Base-by-base conservation (phyloP, 2,888 invertebrate species). In the Macaria liturata region DNA sequence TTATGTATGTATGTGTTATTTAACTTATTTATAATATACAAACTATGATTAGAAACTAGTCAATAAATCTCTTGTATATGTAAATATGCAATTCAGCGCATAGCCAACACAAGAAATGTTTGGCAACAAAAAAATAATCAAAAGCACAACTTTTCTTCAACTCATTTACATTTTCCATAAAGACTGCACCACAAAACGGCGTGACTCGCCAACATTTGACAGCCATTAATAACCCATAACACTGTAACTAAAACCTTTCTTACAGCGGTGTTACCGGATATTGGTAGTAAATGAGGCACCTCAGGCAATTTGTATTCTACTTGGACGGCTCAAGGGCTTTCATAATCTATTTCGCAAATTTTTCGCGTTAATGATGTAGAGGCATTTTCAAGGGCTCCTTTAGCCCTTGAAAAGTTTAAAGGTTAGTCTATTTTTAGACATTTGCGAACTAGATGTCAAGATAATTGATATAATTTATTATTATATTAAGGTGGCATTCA, bases 241-340 rank as follows among this genome's bases (percentile, higher is more conserved):
- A n/a, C 37, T 47, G 39, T 34, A 37, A 44, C 44, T 44, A 51
- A 58, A 51, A 54, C 45, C 55, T 50, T 52, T 59, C 31, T 30
- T 42, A 50, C n/a, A 40, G 47, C n/a, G 43, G 39, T 52, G 54
- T 59, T 31, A 42, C 59, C 54, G 59, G 59, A 59, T 59, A 59
- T 59, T 59, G 52, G 45, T 46, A 40, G 44, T 59, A 48, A 59
- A 55, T 45, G 51, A 48, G 50, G 48, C 46, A 54, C 42, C 45
- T 49, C 3, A 40, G 49, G 44, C 55, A 31, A 59, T 59, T 59
- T 59, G 42, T 59, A 55, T 55, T 55, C 48, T 52, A 8, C 34
- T 54, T 47, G 32, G 54, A 9, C 49, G 51, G 48, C 45, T 55
- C 55, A 59, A 55, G 49, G 55, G 55, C 59, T 52, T 51, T 55